These are phyloP conservation scores for Glyphotaelius pellucidus DNA, from an alignment of 2,888 invertebrate genomes.

Conservation along the genomic window DNA sequence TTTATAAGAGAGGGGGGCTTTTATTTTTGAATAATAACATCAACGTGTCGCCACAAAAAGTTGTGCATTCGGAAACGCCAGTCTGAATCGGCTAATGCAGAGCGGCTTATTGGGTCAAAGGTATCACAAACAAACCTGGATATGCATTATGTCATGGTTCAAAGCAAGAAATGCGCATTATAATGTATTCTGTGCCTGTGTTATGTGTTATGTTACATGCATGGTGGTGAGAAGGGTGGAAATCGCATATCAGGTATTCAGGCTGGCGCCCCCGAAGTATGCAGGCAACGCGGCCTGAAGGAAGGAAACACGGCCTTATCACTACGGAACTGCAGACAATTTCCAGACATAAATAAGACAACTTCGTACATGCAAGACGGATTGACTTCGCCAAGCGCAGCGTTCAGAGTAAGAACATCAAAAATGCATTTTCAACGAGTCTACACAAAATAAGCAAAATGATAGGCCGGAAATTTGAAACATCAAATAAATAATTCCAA, in stretches of 20 bases:
- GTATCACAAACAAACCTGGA: background rate
- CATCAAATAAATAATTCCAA: background rate
- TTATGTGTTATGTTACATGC: background rate
- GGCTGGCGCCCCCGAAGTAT: conserved; percentile 20
- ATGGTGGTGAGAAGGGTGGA: background rate
- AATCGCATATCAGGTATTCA: background rate
- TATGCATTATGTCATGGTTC: background rate
- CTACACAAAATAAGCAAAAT: background rate
- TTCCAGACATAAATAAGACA: conserved; percentile 26
- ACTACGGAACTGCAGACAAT: conserved; percentile 35
- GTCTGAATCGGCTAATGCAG: background rate
- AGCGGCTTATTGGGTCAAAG: background rate
- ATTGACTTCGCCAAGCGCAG: conserved; percentile 12
- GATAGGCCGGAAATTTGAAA: background rate
- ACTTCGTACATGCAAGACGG: conserved; percentile 14
- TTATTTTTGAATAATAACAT: background rate
- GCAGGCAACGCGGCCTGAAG: background rate
- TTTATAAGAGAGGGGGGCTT: background rate
- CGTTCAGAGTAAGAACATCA: background rate
- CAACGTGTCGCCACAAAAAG: background rate
- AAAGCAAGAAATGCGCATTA: background rate
- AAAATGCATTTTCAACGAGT: background rate
- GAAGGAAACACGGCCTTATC: conserved; percentile 25
- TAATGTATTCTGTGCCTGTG: background rate
- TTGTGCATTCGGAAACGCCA: background rate